Percentiles rank a stretch among this genome's conserved stretches.
Conservation (phyloP, 2,888 invertebrate species). For the Zelleria hepariella region DNA sequence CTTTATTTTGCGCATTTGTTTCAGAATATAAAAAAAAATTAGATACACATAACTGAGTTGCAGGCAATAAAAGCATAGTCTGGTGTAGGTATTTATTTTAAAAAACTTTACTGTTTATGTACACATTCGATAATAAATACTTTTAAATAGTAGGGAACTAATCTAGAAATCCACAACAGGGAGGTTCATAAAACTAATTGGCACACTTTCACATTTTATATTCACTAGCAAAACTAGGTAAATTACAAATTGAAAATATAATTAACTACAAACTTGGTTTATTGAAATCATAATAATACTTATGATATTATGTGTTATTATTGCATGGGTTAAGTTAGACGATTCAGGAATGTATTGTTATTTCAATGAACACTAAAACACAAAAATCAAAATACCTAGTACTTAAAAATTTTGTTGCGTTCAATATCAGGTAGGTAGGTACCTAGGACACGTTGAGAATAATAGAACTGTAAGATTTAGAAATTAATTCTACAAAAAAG, state of each 20-base stretch:
- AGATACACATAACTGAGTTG: neutral
- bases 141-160: neutral
- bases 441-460: too few relatives aligned
- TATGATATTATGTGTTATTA: slow-evolving; percentile 60
- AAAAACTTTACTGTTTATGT: neutral
- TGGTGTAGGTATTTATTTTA: neutral
- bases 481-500: slow-evolving; percentile 63
- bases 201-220: slow-evolving; percentile 69
- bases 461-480: slow-evolving; percentile 17
- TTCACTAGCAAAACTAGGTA: slow-evolving; percentile 66
- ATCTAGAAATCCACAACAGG: neutral
- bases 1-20: neutral
- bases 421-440: too few relatives aligned
- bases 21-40: neutral
- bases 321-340: slow-evolving; percentile 40
- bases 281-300: slow-evolving; percentile 15
- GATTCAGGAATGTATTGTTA: too few relatives aligned
- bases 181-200: slow-evolving; percentile 54
- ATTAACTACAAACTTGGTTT: neutral
- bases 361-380: too few relatives aligned
- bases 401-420: too few relatives aligned
- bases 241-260: slow-evolving; percentile 35
- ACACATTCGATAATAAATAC: slow-evolving; percentile 5
- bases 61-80: neutral
- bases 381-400: too few relatives aligned